Percentiles rank a stretch among this genome's conserved stretches.
These are phyloP conservation scores for Diogma glabrata DNA, from an alignment of 2,888 invertebrate genomes.

Conservation along the genomic window DNA sequence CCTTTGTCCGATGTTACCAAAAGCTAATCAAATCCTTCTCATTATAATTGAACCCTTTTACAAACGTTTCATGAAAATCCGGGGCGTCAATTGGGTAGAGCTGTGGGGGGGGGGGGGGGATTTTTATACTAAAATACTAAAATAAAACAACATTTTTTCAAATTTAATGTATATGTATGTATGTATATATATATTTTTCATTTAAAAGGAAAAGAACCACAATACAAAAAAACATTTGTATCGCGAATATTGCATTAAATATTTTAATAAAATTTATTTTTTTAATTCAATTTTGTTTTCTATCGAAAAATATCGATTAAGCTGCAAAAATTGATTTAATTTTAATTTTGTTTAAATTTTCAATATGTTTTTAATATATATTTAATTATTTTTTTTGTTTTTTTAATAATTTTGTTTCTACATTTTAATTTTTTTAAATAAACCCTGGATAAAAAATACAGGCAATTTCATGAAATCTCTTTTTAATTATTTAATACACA, in stretches of 20 bases:
- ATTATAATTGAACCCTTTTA: no score
- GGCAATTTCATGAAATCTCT: constrained; percentile 5
- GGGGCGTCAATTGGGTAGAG: no score
- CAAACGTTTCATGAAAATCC: no score
- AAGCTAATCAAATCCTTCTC: no score
- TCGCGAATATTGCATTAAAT: constrained; percentile 9
- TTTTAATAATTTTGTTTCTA: constrained; percentile 7
- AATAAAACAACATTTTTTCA: no score
- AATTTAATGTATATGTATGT: constrained; percentile 6
- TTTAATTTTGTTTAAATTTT: constrained; percentile 6
- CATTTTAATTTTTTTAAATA: constrained; percentile 5
- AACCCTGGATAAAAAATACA: constrained; percentile 10
- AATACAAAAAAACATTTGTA: constrained; percentile 10
- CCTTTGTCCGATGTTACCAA: no score
- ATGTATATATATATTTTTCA: constrained; percentile 3
- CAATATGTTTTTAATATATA: background rate
- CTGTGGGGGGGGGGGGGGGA: no score
- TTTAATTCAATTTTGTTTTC: constrained; percentile 2
- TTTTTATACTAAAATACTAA: no score
- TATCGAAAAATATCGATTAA: constrained; percentile 10
- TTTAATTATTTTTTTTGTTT: constrained; percentile 8
- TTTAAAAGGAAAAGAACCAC: constrained; percentile 9
- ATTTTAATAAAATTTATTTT: constrained; percentile 3
- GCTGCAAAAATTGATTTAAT: constrained; percentile 8
- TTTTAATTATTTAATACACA: constrained; percentile 4